Conservation (phyloP, 2,888 invertebrate genomes). For the Leptinotarsa tumamoca region DNA sequence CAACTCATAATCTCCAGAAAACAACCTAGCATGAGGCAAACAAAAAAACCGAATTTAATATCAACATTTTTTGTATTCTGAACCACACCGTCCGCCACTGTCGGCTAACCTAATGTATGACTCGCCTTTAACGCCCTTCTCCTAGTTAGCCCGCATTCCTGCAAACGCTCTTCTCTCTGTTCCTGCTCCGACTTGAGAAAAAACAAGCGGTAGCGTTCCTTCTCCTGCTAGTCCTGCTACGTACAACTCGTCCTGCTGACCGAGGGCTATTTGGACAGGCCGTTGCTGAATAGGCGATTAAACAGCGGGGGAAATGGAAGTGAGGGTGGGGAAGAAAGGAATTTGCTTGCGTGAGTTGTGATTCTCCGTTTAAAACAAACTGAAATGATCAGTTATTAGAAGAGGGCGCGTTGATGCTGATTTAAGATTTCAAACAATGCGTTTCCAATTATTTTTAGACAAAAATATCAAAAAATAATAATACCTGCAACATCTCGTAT, state of each 20-base stretch:
- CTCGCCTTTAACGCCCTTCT: slow-evolving; percentile 54
- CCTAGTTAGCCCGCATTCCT: slow-evolving; percentile 55
- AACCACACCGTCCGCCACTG: slow-evolving; percentile 26
- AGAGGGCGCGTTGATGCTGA: neutral
- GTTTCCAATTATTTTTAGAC: too few relatives aligned
- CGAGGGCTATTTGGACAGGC: slow-evolving; percentile 61
- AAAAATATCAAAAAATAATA: too few relatives aligned
- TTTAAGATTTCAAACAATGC: too few relatives aligned
- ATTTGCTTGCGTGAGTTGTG: slow-evolving; percentile 19
- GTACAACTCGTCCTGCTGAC: slow-evolving; percentile 52
- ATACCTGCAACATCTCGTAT: too few relatives aligned
- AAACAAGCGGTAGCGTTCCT: slow-evolving; percentile 37
- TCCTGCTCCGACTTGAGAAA: slow-evolving; percentile 41
- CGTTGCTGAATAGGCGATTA: slow-evolving; percentile 61
- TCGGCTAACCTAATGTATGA: slow-evolving; percentile 66
- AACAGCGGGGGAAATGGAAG: slow-evolving; percentile 38
- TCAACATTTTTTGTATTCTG: neutral
- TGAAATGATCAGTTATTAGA: slow-evolving; percentile 36
- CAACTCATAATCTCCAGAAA: too few relatives aligned
- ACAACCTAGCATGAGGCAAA: too few relatives aligned
- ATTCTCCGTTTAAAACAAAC: slow-evolving; percentile 51
- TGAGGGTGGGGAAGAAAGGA: slow-evolving; percentile 10
- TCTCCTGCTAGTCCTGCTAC: slow-evolving; percentile 40
- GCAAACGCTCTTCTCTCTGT: slow-evolving; percentile 49
- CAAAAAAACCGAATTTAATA: too few relatives aligned